Evolutionary conservation across 2,113 vertebrate species (phyloP), one percentile per base, ranked within the genome.

Genomic region (Piaya cayana): DNA sequence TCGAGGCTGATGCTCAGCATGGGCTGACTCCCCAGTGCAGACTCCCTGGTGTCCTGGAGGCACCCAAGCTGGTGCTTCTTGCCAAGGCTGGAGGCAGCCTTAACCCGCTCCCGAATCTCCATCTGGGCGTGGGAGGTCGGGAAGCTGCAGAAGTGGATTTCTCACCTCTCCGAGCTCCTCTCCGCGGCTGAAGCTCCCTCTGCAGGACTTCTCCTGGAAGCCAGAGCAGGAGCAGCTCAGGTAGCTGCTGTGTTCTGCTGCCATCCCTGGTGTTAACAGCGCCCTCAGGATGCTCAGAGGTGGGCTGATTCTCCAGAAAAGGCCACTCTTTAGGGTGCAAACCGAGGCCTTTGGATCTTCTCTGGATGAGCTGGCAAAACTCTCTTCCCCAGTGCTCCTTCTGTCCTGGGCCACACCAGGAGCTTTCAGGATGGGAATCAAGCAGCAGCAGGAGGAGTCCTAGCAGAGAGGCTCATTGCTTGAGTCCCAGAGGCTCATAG

Each of bases 1-100:
- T 30, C 13, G 16, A 58, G 60, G 9, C 39, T 0, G 3, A 22
- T 15, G 11, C n/a, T 26, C 12, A 17, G 53, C 1, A 0, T 21
- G 45, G 52, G 52, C 14, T 15, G 37, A 8, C 20, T 2, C 39
- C 53, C 19, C 29, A n/a, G n/a, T 3, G 67, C 37, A 16, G 19
- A 5, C 23, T 43, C 30, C 32, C 49, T 27, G 3, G 2, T 21
- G 64, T 39, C 37, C 84, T 16, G 56, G 36, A 2, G 56, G 32
- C 56, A 22, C 23, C 63, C n/a, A n/a, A n/a, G n/a, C n/a, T n/a
- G n/a, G n/a, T n/a, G n/a, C 42, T n/a, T 30, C 30, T 11, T n/a
- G n/a, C n/a, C 23, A 4, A 12, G 43, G 78, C 84, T 39, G 91
- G 56, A 52, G 47, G 26, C 49, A 29, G 37, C 58, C 37, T 27